Conservation (phyloP, 2,797 vertebrate genomes). For the Trematomus bernacchii region DNA sequence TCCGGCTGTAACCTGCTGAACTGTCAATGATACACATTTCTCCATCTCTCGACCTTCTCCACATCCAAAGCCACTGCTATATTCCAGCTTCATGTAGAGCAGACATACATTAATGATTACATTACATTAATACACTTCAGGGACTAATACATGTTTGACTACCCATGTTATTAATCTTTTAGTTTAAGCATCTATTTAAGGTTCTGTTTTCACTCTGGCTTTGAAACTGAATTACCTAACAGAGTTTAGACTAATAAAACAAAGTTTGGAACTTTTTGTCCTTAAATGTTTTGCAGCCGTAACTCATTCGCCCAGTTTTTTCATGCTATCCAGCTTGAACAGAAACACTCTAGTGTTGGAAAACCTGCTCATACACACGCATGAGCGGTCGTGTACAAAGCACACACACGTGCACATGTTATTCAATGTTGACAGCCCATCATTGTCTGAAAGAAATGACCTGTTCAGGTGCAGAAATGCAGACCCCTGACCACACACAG, state of each 20-base stretch:
- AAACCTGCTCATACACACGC: not conserved
- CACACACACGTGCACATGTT: constrained; percentile 3
- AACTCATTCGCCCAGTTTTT: not conserved
- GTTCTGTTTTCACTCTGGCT: constrained; percentile 7
- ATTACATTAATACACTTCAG: constrained; percentile 55
- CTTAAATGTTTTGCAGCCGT: not conserved
- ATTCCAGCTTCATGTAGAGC: constrained; percentile 51
- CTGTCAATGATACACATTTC: constrained; percentile 35
- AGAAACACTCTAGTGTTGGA: not conserved
- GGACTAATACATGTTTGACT: constrained; percentile 47
- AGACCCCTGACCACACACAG: constrained; percentile 42
- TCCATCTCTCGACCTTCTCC: constrained; percentile 16
- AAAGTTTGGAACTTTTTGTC: not conserved
- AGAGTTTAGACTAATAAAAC: not conserved
- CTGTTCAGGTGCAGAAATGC: constrained; percentile 54
- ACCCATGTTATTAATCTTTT: constrained; percentile 25
- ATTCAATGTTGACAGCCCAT: constrained; percentile 48
- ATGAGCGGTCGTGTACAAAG: constrained; percentile 14
- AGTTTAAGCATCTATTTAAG: constrained; percentile 30
- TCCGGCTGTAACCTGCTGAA: constrained; percentile 41
- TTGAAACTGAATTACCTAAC: constrained; percentile 3
- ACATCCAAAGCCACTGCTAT: constrained; percentile 42
- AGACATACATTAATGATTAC: constrained; percentile 67
- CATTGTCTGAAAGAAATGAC: constrained; percentile 45
- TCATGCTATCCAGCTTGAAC: constrained; percentile 3